Evolutionary conservation across 1,140 invertebrate species (phyloP), one percentile per base, ranked within the genome.

Genomic region (Heterodera schachtii): DNA sequence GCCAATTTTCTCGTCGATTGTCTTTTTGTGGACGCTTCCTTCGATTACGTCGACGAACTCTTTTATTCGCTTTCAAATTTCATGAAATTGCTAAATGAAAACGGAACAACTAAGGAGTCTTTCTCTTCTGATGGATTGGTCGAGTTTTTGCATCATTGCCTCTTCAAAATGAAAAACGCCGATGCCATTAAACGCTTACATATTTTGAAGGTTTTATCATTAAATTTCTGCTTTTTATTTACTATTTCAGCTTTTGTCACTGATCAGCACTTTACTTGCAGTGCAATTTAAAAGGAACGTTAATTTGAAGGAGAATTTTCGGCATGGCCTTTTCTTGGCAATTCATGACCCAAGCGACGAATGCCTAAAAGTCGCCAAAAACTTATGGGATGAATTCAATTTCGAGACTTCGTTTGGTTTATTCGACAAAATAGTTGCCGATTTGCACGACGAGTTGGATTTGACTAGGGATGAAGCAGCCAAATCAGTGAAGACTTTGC

Each of bases 241-340:
- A 13, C 71, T 47, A 41, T 49, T 82, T 21, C 6, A 82, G 81
- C 16, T 69, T 21, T 21, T 82, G 6, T 64, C 21, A 31, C n/a
- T 41, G 43, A 74, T 81, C 21, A 46, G 57, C 16, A 77, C 46
- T 11, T 49, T 80, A 3, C 49, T 82, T 41, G 69, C 19, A 19
- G n/a, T 71, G 16, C 73, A 46, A n/a, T n/a, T 82, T 16, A 31
- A 69, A 73, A 92, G 93, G 74, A 91, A 83, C 90, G 93, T 88
- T 90, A 91, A 83, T 90, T 91, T 93, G 66, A 91, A 92, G 0
- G 89, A 94, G 13, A 88, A 91, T 19, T 90, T 96, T 2, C 93
- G 92, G 8, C 84, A 86, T 75, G 84, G 87, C 71, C 84, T 91
- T 3, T 91, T 89, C 89, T 86, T 91, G 5, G 90, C 87, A 1